A percentile compares a stretch with the other conserved stretches of the same genome.
Evolutionary conservation across 2,113 vertebrate species (phyloP).

Genomic region (Eurystomus gularis): DNA sequence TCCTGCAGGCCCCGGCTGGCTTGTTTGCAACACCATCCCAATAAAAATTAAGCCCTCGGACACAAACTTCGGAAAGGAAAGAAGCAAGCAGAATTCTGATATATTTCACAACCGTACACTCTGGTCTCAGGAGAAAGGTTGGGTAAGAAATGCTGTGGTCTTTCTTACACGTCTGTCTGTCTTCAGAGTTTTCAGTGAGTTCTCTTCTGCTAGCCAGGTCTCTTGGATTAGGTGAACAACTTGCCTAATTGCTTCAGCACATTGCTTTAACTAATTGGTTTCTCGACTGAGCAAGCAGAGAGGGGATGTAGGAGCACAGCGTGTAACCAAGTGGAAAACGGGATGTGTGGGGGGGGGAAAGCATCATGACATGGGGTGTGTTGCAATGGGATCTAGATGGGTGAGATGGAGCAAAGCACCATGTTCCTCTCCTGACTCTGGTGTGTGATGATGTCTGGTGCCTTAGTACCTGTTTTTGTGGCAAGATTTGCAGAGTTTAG

Average conservation of each 20-base stretch:
- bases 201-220: not conserved
- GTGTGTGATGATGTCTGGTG: not conserved
- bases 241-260: not conserved
- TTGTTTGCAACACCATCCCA: constrained; percentile 61
- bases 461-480: not conserved
- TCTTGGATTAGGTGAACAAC: constrained; percentile 6
- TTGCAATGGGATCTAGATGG: not conserved
- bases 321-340: accelerated
- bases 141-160: constrained; percentile 22
- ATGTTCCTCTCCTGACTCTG: not conserved
- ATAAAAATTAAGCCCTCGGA: constrained; percentile 59
- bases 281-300: not conserved
- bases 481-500: not conserved
- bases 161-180: not conserved
- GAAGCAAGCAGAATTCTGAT: constrained; percentile 52
- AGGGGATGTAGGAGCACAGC: not conserved
- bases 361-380: accelerated
- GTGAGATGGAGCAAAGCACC: not conserved
- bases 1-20: constrained; percentile 45
- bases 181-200: not conserved
- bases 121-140: constrained; percentile 45
- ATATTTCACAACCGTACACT: constrained; percentile 11
- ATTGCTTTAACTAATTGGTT: not conserved
- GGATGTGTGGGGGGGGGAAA: not conserved
- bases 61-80: constrained; percentile 32